Conservation (phyloP, 2,888 invertebrate species). For the Anarsia innoxiella region DNA sequence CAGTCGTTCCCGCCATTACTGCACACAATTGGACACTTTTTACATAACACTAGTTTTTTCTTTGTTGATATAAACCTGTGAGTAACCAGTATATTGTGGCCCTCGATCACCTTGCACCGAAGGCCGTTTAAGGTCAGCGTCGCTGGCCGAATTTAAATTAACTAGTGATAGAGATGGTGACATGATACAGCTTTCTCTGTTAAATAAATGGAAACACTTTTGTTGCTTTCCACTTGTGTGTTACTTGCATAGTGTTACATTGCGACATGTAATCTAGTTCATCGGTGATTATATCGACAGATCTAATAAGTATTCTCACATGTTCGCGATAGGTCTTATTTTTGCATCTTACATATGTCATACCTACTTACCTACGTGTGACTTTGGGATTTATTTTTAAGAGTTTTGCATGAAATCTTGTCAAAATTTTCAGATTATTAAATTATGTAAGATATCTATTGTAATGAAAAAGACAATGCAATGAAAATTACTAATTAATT, state of each 20-base stretch:
- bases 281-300: not conserved
- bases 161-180: slow-evolving; percentile 16
- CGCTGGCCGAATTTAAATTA: slow-evolving; percentile 22
- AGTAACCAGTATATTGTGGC: slow-evolving; percentile 17
- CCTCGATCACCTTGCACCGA: slow-evolving; percentile 10
- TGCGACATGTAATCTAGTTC: slow-evolving; percentile 6
- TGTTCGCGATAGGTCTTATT: too few species aligned
- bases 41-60: slow-evolving; percentile 15
- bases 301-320: too few species aligned
- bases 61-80: slow-evolving; percentile 18
- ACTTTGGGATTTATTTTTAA: too few species aligned
- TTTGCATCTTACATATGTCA: too few species aligned
- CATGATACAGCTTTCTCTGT: slow-evolving; percentile 37
- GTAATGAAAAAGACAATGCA: too few species aligned
- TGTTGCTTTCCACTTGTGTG: slow-evolving; percentile 12
- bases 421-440: too few species aligned
- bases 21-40: slow-evolving; percentile 4
- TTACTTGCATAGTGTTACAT: too few species aligned
- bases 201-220: slow-evolving; percentile 21
- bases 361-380: too few species aligned
- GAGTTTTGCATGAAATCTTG: too few species aligned
- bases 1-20: not conserved
- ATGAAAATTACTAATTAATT: too few species aligned
- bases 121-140: slow-evolving; percentile 15
- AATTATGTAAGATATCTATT: too few species aligned